Conservation (phyloP, 1,140 invertebrate genomes). For the Odontomachus brunneus region DNA sequence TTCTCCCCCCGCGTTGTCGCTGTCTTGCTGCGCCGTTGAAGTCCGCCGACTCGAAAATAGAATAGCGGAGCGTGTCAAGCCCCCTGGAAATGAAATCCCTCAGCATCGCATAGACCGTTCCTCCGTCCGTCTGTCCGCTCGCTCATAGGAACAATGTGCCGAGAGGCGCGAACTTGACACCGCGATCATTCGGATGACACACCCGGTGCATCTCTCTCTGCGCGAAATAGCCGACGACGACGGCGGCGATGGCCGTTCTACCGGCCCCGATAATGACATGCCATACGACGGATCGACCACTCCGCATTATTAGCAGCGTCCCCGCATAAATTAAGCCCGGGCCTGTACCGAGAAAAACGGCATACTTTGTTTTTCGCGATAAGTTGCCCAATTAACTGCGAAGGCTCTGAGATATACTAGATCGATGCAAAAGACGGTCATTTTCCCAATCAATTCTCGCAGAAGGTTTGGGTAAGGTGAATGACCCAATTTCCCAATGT, state of each 20-base stretch:
- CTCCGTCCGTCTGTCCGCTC: background rate
- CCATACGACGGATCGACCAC: background rate
- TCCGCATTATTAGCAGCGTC: background rate
- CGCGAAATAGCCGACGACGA: background rate
- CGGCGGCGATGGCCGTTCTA: background rate
- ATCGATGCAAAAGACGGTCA: too few relatives aligned
- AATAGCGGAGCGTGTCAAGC: constrained; percentile 36
- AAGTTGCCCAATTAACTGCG: too few relatives aligned
- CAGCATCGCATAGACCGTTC: constrained; percentile 2
- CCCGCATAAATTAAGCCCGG: background rate
- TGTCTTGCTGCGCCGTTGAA: constrained; percentile 4
- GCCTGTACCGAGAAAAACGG: background rate
- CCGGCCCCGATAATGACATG: background rate
- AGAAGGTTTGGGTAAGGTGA: too few relatives aligned
- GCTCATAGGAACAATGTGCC: constrained; percentile 6
- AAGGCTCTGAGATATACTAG: too few relatives aligned
- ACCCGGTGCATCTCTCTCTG: background rate
- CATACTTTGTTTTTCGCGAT: background rate
- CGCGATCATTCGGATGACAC: constrained; percentile 32
- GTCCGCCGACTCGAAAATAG: constrained; percentile 37
- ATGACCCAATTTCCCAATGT: too few relatives aligned
- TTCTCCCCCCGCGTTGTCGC: background rate
- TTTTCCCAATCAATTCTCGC: too few relatives aligned
- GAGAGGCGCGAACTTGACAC: constrained; percentile 34
- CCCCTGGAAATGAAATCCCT: constrained; percentile 44